Base-by-base conservation (phyloP, 2,888 invertebrate species). In the Helleia helle region DNA sequence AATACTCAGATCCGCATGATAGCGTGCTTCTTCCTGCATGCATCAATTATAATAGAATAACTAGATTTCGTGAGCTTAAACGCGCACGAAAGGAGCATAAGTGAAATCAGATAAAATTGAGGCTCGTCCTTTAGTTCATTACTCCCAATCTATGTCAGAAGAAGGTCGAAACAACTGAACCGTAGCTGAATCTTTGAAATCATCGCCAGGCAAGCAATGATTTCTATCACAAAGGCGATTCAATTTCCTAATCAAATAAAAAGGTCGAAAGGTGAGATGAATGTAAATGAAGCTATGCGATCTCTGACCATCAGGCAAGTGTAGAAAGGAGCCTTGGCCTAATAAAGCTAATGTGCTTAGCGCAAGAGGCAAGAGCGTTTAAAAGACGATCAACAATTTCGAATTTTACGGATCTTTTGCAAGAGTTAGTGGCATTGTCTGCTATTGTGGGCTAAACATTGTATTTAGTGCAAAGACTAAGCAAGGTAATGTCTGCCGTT, bases 351-450 rank as follows among this genome's bases (percentile, higher is more conserved):
- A 66, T 65, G 70, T 66, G 73, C 60, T 61, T 71, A 72, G 71
- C 75, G 67, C n/a, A 65, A 71, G 62, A 69, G 67, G 68, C 69
- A 64, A 75, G 71, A 81, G 71, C 80, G 62, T 75, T 81, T 81
- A 81, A 81, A 81, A 80, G 74, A 75, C 80, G 76, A 83, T 83
- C 77, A 80, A 64, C 73, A 70, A 72, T 80, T 71, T 63, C 56
- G 63, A 64, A 74, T 73, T 77, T 71, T 60, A 57, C 59, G 53
- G 57, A 59, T 57, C 65, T 77, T 76, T 72, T 68, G 75, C 69
- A 76, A 80, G 60, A 56, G 63, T 61, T 74, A 70, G 58, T 62
- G 58, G 51, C 59, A 75, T 76, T 76, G 75, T 64, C 55, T 54
- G 60, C 60, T 59, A 59, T 77, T 69, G 58, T 56, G 60, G 61